phyloP scores from a whole-genome alignment of 2,113 vertebrate genomes.

The Telmatochromis sp. region DNA sequence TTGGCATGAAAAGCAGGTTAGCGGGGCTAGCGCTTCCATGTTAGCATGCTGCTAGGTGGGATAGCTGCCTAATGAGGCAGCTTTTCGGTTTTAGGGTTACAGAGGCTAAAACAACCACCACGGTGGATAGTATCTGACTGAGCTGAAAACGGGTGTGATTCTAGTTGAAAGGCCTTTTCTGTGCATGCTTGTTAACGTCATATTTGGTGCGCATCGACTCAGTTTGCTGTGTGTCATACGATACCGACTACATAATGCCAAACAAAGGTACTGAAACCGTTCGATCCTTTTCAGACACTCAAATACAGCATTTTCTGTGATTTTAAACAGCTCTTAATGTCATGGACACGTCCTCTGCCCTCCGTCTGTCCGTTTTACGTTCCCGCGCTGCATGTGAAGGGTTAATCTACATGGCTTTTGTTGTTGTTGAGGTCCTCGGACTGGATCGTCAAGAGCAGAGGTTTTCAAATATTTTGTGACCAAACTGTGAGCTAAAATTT shows the following conservation, averaged over 20 bases:
- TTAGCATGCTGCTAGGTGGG: constrained; percentile 49
- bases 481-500: background rate
- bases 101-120: background rate
- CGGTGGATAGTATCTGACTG: background rate
- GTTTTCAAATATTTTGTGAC: background rate
- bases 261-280: background rate
- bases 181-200: background rate
- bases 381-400: background rate
- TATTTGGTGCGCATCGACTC: background rate
- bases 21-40: constrained; percentile 25
- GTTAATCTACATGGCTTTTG: background rate
- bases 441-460: background rate
- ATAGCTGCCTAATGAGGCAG: constrained; percentile 38
- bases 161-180: background rate
- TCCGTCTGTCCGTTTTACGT: background rate
- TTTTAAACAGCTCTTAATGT: background rate
- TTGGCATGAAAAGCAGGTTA: background rate
- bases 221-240: background rate
- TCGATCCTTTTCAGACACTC: background rate
- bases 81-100: background rate
- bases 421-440: background rate
- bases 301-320: background rate
- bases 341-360: background rate
- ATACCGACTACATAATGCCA: background rate
- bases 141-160: background rate